Percentiles rank a stretch among this genome's conserved stretches.
These are phyloP conservation scores for Mythimna pallens DNA, from an alignment of 2,888 invertebrate species.

Conservation along the genomic window DNA sequence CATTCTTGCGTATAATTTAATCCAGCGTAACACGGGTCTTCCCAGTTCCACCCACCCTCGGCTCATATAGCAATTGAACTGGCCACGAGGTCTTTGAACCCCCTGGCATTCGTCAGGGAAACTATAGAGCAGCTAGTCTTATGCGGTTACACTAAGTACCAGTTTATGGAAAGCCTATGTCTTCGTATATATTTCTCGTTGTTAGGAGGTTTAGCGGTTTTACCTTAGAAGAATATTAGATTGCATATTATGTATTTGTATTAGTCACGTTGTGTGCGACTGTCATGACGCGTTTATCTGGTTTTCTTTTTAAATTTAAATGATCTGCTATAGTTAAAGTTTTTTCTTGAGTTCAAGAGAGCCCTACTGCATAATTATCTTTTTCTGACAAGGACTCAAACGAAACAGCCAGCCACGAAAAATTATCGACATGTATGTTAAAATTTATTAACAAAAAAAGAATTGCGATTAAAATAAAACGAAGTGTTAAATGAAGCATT, in stretches of 20 bases:
- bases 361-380: neutral
- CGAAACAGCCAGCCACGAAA: neutral
- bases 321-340: neutral
- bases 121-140: conserved; percentile 28
- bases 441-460: conserved; percentile 8
- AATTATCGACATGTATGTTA: neutral
- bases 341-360: neutral
- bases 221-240: conserved; percentile 43
- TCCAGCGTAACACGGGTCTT: conserved; percentile 41
- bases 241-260: conserved; percentile 43
- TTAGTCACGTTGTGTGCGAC: conserved; percentile 28
- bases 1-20: conserved; percentile 48
- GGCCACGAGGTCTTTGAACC: conserved; percentile 59
- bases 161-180: conserved; percentile 27
- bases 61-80: conserved; percentile 48
- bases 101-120: conserved; percentile 47
- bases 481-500: conserved; percentile 52
- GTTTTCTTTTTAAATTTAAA: conserved; percentile 5
- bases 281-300: conserved; percentile 23
- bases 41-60: conserved; percentile 45
- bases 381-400: neutral
- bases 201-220: conserved; percentile 26
- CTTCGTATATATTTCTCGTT: conserved; percentile 13
- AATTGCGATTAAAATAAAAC: neutral
- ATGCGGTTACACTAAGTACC: conserved; percentile 21